Evolutionary conservation across 2,888 invertebrate genomes (phyloP).

Genomic region (Oligia fasciuncula): DNA sequence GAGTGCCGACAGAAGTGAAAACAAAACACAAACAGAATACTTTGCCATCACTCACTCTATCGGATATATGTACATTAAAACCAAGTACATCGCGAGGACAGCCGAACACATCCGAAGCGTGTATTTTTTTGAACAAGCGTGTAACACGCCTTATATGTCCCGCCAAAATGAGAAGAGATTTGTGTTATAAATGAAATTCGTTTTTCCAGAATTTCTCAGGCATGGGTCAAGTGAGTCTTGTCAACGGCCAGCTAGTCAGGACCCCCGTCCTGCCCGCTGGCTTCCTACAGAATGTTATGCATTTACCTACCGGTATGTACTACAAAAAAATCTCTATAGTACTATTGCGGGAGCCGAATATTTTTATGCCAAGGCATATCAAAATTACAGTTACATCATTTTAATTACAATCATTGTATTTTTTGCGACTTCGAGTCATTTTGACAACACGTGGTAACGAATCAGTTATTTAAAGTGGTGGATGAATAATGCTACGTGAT

Average conservation of each 20-base stretch:
- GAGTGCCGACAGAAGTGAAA: too few relatives aligned
- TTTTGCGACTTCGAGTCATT: too few relatives aligned
- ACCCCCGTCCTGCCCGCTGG: conserved; percentile 92
- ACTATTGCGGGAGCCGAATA: conserved; percentile 17
- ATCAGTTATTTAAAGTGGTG: background rate
- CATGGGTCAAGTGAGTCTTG: conserved; percentile 88
- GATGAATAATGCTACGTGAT: too few relatives aligned
- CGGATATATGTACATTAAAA: too few relatives aligned
- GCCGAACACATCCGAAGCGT: too few relatives aligned
- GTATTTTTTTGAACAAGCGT: too few relatives aligned
- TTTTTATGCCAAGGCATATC: background rate
- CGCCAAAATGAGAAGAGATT: background rate
- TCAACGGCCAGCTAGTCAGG: conserved; percentile 93
- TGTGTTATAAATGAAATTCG: background rate
- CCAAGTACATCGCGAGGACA: too few relatives aligned
- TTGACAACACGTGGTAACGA: background rate
- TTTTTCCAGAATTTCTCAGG: conserved; percentile 86
- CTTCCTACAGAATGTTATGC: conserved; percentile 93
- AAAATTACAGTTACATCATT: background rate
- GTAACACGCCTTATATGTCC: too few relatives aligned
- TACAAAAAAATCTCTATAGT: background rate
- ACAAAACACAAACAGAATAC: too few relatives aligned
- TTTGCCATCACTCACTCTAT: too few relatives aligned
- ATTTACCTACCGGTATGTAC: conserved; percentile 89
- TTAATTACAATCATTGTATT: background rate